Conservation (phyloP, 2,888 invertebrate genomes). For the Apodemia mormo region DNA sequence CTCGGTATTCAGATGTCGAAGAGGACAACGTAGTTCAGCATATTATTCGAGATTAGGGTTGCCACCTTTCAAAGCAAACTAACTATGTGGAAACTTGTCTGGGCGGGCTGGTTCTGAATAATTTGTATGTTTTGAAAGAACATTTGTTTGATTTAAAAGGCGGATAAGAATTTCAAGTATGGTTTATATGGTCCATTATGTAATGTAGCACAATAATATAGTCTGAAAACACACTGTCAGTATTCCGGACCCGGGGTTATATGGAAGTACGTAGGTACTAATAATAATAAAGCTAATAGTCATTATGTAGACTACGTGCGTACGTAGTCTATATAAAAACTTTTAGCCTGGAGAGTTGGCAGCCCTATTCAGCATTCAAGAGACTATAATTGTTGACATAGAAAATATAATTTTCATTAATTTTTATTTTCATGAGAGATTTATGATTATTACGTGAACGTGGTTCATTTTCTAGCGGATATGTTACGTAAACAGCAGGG, state of each 20-base stretch:
- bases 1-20: conserved; percentile 45
- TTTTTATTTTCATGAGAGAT: conserved; percentile 22
- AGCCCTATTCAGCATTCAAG: conserved; percentile 14
- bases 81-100: neutral
- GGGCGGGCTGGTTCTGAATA: neutral
- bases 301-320: no score
- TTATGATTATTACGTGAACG: conserved; percentile 23
- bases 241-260: no score
- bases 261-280: no score
- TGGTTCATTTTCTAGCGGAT: conserved; percentile 18
- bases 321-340: neutral
- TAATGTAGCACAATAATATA: no score
- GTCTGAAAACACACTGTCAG: no score
- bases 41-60: conserved; percentile 11
- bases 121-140: neutral
- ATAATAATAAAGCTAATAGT: no score
- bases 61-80: neutral
- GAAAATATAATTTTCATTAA: conserved; percentile 9
- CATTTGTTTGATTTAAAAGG: neutral
- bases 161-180: neutral
- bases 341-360: neutral
- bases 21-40: conserved; percentile 31
- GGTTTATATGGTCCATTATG: neutral
- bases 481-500: conserved; percentile 23
- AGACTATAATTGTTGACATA: conserved; percentile 20